Conservation (phyloP, 1,140 invertebrate genomes). For the Dufourea novaeangliae region DNA sequence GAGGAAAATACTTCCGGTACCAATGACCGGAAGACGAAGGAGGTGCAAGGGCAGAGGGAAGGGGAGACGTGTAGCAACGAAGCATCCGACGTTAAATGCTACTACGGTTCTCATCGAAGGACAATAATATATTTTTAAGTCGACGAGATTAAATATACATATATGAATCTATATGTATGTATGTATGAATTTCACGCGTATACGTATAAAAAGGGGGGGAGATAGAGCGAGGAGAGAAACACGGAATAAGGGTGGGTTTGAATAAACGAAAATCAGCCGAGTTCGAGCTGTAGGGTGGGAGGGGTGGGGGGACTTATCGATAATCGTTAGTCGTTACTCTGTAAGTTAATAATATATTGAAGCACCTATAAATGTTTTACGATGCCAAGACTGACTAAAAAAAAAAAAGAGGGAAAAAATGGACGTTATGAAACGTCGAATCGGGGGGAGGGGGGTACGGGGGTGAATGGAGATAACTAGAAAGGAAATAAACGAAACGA, state of each 20-base stretch:
- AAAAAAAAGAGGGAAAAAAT: conserved; percentile 21
- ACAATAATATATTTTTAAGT: conserved; percentile 83
- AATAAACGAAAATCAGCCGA: not conserved
- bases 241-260: not conserved
- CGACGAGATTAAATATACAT: conserved; percentile 62
- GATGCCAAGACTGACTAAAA: conserved; percentile 80
- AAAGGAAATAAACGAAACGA: conserved; percentile 51
- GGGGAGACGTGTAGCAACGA: not conserved
- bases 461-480: conserved; percentile 20
- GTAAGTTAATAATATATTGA: conserved; percentile 64
- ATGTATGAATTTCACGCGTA: conserved; percentile 70
- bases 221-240: not conserved
- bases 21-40: conserved; percentile 39
- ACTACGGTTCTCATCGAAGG: conserved; percentile 81
- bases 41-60: not conserved
- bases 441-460: conserved; percentile 41
- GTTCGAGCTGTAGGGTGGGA: not conserved
- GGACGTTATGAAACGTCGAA: not conserved
- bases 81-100: conserved; percentile 73
- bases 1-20: not conserved
- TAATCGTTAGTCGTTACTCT: conserved; percentile 58
- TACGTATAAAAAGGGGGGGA: conserved; percentile 55
- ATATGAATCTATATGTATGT: conserved; percentile 54
- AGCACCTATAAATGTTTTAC: conserved; percentile 74
- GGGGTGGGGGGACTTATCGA: conserved; percentile 11